These are phyloP conservation scores for Lepus oiostolus DNA, from an alignment of 2,797 vertebrate species.

Conservation along the genomic window DNA sequence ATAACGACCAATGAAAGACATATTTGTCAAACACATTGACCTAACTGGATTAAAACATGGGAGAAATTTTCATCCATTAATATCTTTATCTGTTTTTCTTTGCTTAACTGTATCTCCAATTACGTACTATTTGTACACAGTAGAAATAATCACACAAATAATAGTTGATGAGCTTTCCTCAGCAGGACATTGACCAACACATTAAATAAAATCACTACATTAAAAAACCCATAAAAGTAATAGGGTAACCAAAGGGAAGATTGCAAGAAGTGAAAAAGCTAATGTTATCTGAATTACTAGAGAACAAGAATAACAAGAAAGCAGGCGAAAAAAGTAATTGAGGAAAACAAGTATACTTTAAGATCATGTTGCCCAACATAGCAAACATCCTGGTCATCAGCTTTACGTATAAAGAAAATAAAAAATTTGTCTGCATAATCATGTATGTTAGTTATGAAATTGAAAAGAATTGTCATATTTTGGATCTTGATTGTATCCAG, in stretches of 20 bases:
- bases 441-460: slow-evolving; percentile 47
- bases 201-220: slow-evolving; percentile 74
- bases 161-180: slow-evolving; percentile 61
- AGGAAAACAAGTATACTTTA: slow-evolving; percentile 46
- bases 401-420: slow-evolving; percentile 62
- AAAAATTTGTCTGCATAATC: slow-evolving; percentile 20
- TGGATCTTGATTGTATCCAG: slow-evolving; percentile 57
- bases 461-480: slow-evolving; percentile 61
- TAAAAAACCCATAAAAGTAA: slow-evolving; percentile 73
- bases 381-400: slow-evolving; percentile 11
- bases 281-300: slow-evolving; percentile 51
- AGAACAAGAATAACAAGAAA: slow-evolving; percentile 59
- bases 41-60: neutral
- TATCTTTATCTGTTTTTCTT: neutral
- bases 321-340: slow-evolving; percentile 29
- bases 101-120: neutral
- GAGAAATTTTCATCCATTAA: neutral
- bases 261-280: slow-evolving; percentile 36
- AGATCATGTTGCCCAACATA: slow-evolving; percentile 24
- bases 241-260: slow-evolving; percentile 52
- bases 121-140: neutral
- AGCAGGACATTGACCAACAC: slow-evolving; percentile 59
- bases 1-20: slow-evolving; percentile 33
- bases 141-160: slow-evolving; percentile 66
- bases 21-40: slow-evolving; percentile 16